Conservation (phyloP, 1,140 invertebrate species). For the Orchesella cincta region DNA sequence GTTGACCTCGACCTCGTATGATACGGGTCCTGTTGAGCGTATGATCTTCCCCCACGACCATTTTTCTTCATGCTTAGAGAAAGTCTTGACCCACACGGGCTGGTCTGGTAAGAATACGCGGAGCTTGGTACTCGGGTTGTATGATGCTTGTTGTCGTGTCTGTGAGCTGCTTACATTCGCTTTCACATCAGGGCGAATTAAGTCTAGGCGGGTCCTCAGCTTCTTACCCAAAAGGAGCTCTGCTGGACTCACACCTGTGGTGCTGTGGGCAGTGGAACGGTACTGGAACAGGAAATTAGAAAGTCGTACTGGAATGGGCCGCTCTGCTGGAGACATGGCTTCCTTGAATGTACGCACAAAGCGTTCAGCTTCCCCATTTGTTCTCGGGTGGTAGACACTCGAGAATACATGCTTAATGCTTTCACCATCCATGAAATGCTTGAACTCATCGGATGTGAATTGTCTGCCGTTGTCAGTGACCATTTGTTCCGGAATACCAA, state of each 20-base stretch:
- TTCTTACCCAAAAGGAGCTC: constrained; percentile 32
- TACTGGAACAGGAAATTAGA: constrained; percentile 51
- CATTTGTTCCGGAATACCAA: constrained; percentile 47
- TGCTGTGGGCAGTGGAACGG: constrained; percentile 52
- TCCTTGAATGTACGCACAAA: not conserved
- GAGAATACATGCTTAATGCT: not conserved
- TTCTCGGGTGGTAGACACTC: not conserved
- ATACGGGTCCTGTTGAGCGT: not conserved
- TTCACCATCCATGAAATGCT: not conserved
- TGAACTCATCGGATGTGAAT: not conserved
- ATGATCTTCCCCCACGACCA: not conserved
- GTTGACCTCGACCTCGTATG: not conserved
- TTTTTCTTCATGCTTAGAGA: not conserved
- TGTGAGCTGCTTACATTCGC: not conserved
- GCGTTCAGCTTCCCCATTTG: constrained; percentile 2
- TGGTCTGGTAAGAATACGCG: not conserved
- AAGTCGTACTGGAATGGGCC: constrained; percentile 8
- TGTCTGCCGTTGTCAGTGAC: constrained; percentile 45
- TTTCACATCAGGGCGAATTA: not conserved
- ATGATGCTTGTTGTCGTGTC: not conserved
- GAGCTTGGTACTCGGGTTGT: not conserved
- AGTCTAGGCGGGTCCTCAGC: not conserved
- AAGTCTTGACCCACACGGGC: not conserved
- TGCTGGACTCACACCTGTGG: constrained; percentile 47
- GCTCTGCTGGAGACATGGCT: not conserved